Evolutionary conservation across 2,888 invertebrate species (phyloP).

Genomic region (Aspidapion aeneum): DNA sequence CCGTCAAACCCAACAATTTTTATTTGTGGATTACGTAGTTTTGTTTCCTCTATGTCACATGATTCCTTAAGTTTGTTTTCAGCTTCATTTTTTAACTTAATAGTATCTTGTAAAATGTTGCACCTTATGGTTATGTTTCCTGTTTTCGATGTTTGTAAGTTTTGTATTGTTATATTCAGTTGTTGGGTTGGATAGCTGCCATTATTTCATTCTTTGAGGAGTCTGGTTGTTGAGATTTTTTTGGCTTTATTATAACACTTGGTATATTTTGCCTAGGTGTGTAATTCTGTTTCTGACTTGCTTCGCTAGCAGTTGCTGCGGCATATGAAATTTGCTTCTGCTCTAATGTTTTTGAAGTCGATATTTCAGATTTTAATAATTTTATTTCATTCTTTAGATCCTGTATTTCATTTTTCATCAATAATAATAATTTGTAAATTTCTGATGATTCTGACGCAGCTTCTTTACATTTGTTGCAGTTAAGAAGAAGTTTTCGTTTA

Average conservation of each 20-base stretch:
- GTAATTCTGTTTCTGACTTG: background rate
- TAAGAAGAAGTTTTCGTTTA: background rate
- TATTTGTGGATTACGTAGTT: background rate
- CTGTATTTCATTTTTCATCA: background rate
- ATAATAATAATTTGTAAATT: background rate
- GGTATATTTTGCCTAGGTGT: background rate
- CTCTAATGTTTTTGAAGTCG: background rate
- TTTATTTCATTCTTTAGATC: background rate
- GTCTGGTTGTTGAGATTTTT: background rate
- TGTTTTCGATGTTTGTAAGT: background rate
- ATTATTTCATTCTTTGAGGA: background rate
- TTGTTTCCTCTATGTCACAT: background rate
- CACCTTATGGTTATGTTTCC: background rate
- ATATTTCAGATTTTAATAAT: background rate
- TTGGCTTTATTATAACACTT: background rate
- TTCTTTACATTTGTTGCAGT: background rate
- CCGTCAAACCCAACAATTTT: background rate
- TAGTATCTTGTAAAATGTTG: background rate
- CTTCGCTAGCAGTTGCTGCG: background rate
- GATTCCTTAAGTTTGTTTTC: background rate
- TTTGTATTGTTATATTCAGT: background rate
- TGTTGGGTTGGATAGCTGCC: background rate
- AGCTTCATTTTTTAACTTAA: background rate
- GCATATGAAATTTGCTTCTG: background rate
- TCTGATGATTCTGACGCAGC: background rate